phyloP scores from a whole-genome alignment of 2,113 vertebrate genomes.

The Sinocyclocheilus anshuiensis region DNA sequence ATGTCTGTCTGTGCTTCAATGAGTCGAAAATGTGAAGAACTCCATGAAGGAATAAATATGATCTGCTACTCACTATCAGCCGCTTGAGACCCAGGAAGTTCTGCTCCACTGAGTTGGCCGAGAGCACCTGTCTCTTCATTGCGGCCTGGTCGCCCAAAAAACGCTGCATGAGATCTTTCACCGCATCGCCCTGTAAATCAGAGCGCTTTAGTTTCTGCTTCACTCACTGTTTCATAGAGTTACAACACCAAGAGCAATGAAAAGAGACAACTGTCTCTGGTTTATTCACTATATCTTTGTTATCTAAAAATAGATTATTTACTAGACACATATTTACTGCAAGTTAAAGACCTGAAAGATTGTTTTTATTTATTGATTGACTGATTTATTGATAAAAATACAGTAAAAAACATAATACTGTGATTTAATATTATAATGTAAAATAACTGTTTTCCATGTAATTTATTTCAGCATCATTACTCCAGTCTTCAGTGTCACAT shows the following conservation, averaged over 20 bases:
- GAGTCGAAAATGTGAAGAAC: neutral
- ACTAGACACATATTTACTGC: neutral
- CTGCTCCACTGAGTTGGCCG: conserved; percentile 87
- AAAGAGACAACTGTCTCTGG: neutral
- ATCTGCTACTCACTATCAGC: conserved; percentile 86
- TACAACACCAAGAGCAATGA: neutral
- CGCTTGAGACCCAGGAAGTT: conserved; percentile 89
- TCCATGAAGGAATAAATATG: neutral
- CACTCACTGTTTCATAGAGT: neutral
- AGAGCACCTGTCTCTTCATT: conserved; percentile 87
- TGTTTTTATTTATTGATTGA: neutral
- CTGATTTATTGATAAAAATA: neutral
- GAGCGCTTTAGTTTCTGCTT: neutral
- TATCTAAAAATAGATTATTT: neutral
- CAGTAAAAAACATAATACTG: neutral
- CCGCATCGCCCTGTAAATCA: conserved; percentile 84
- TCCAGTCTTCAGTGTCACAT: too few species aligned
- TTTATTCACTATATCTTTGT: neutral
- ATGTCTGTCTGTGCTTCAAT: neutral
- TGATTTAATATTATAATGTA: too few species aligned
- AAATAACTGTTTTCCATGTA: too few species aligned
- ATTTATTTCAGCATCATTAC: too few species aligned
- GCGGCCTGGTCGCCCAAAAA: conserved; percentile 92
- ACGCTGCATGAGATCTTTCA: conserved; percentile 92
- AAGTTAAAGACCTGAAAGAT: neutral